These are phyloP conservation scores for Anguilla marmorata DNA, from an alignment of 2,797 vertebrate genomes.

Conservation along the genomic window DNA sequence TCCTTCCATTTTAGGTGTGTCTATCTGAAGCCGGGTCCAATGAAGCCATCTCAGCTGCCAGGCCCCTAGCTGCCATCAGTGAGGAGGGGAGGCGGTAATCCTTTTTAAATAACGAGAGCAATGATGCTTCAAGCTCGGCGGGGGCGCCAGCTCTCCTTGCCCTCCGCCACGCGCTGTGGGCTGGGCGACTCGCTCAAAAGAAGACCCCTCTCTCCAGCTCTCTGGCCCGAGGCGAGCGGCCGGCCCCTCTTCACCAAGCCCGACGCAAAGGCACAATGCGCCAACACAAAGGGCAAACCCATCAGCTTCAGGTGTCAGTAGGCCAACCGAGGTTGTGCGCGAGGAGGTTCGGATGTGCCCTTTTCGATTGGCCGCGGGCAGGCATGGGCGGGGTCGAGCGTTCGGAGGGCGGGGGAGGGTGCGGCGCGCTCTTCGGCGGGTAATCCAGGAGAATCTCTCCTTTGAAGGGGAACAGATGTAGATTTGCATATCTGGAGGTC, in stretches of 20 bases:
- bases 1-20: neutral
- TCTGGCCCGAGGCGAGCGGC: conserved; percentile 51
- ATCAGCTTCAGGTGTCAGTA: conserved; percentile 62
- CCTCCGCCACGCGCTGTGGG: conserved; percentile 51
- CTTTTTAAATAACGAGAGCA: neutral
- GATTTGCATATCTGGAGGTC: conserved; percentile 99
- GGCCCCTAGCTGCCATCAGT: neutral
- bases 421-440: conserved; percentile 46
- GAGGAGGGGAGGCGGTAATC: neutral
- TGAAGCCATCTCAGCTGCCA: neutral
- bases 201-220: conserved; percentile 68
- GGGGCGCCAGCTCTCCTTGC: neutral
- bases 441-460: conserved; percentile 94
- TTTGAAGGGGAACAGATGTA: conserved; percentile 99
- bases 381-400: conserved; percentile 61
- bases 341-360: conserved; percentile 69
- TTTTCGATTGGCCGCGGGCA: conserved; percentile 78
- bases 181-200: conserved; percentile 64
- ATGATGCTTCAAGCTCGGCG: neutral
- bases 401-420: conserved; percentile 49
- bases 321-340: neutral
- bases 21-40: neutral
- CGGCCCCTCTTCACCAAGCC: conserved; percentile 56
- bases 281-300: conserved; percentile 83
- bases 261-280: conserved; percentile 76